These are phyloP conservation scores for Pelagia noctiluca DNA, from an alignment of 30 jellyfish, hydroid and myxozoan species.

Conservation along the genomic window DNA sequence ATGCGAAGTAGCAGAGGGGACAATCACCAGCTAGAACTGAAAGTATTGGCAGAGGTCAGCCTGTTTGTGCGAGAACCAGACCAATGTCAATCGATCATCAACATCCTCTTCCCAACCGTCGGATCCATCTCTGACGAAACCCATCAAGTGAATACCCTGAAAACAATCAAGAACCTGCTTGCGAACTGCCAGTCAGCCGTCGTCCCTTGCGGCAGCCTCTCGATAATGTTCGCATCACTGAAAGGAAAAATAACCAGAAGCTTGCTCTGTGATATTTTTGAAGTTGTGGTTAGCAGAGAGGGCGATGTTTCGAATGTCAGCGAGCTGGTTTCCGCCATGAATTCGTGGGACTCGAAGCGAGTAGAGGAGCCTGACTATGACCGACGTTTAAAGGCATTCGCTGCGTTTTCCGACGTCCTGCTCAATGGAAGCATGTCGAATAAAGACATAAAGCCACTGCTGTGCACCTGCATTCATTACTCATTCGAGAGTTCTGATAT, in stretches of 20 bases:
- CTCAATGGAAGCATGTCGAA: conserved; percentile 7
- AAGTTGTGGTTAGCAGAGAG: conserved; percentile 7
- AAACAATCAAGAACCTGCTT: conserved; percentile 66
- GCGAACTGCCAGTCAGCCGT: conserved; percentile 9
- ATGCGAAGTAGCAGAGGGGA: conserved; percentile 31
- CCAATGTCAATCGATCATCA: conserved; percentile 70
- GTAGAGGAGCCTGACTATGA: conserved; percentile 93
- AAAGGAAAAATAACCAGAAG: conserved; percentile 51
- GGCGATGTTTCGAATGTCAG: not conserved
- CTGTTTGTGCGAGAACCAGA: conserved; percentile 66
- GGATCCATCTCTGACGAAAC: conserved; percentile 50
- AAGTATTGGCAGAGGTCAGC: conserved; percentile 80
- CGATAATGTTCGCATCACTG: conserved; percentile 57
- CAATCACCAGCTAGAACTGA: conserved; percentile 51
- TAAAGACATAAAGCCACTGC: conserved; percentile 66
- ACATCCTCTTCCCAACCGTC: conserved; percentile 72
- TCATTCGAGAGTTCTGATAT: conserved; percentile 70
- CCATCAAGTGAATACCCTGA: conserved; percentile 50
- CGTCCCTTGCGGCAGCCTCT: conserved; percentile 26
- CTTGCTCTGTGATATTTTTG: conserved; percentile 73
- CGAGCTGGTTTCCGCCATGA: conserved; percentile 52
- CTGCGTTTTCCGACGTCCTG: conserved; percentile 49
- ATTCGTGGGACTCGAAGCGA: conserved; percentile 85
- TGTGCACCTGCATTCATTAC: conserved; percentile 62
- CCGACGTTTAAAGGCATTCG: conserved; percentile 73